Evolutionary conservation across 2,888 invertebrate genomes (phyloP).

Genomic region (Brenthis ino): DNA sequence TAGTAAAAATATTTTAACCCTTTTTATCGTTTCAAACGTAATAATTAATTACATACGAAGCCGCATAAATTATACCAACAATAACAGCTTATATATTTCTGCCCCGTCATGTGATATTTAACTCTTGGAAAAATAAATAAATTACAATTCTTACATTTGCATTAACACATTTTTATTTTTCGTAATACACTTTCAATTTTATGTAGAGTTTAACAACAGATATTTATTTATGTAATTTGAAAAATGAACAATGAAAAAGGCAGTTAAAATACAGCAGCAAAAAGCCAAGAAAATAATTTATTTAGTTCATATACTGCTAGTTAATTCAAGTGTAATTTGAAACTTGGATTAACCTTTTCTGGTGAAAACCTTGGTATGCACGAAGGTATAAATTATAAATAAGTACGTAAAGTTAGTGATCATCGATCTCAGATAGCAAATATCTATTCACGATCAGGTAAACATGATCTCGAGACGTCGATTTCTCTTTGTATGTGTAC

Average conservation of each 20-base stretch:
- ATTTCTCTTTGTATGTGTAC: slow-evolving; percentile 35
- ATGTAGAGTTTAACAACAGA: too few species aligned
- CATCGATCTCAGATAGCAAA: slow-evolving; percentile 26
- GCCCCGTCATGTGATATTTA: neutral
- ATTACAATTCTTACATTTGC: too few species aligned
- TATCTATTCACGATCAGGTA: slow-evolving; percentile 36
- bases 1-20: neutral
- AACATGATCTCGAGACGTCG: slow-evolving; percentile 38
- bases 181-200: too few species aligned
- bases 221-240: too few species aligned
- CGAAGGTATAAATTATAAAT: neutral
- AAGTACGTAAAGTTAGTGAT: slow-evolving; percentile 16
- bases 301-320: neutral
- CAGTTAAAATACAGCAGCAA: neutral
- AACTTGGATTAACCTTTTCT: neutral
- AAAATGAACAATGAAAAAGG: neutral
- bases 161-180: too few species aligned
- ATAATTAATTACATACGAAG: neutral
- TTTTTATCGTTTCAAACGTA: neutral
- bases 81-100: neutral
- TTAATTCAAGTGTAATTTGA: slow-evolving; percentile 1
- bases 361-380: neutral
- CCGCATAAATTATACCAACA: neutral
- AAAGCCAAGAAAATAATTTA: neutral
- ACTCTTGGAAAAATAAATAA: too few species aligned